These are phyloP conservation scores for Bombus soroeensis DNA, from an alignment of 1,140 invertebrate species.

Conservation along the genomic window DNA sequence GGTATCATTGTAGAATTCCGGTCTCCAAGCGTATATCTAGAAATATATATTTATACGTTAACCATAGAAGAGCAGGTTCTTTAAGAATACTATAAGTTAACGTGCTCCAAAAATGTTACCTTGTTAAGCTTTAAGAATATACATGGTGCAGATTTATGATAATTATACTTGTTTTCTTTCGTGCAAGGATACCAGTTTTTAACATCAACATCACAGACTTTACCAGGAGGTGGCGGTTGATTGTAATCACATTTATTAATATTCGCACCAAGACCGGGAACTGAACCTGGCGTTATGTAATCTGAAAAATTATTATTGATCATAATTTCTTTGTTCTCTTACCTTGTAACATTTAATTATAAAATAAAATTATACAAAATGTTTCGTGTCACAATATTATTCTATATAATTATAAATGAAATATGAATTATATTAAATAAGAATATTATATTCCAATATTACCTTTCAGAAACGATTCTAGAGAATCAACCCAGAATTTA, in stretches of 20 bases:
- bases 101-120: constrained; percentile 77
- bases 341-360: no score
- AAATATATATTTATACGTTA: not conserved
- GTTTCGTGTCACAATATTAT: no score
- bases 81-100: no score
- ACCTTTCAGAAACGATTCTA: constrained; percentile 90
- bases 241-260: constrained; percentile 85
- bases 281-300: constrained; percentile 84
- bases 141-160: constrained; percentile 89
- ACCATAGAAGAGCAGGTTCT: no score
- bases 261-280: constrained; percentile 83
- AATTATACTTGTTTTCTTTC: constrained; percentile 89
- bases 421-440: no score
- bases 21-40: constrained; percentile 90
- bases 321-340: not conserved
- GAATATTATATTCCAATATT: constrained; percentile 53
- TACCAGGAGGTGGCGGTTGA: constrained; percentile 79
- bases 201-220: constrained; percentile 86
- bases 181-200: constrained; percentile 88
- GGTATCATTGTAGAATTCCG: constrained; percentile 87
- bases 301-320: constrained; percentile 74
- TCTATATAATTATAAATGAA: not conserved
- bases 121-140: constrained; percentile 93
- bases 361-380: no score
- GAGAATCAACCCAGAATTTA: constrained; percentile 89